Percentiles rank a stretch among this genome's conserved stretches.
Evolutionary conservation across 2,888 invertebrate genomes (phyloP).

Genomic region (Trissoscelio sp.): DNA sequence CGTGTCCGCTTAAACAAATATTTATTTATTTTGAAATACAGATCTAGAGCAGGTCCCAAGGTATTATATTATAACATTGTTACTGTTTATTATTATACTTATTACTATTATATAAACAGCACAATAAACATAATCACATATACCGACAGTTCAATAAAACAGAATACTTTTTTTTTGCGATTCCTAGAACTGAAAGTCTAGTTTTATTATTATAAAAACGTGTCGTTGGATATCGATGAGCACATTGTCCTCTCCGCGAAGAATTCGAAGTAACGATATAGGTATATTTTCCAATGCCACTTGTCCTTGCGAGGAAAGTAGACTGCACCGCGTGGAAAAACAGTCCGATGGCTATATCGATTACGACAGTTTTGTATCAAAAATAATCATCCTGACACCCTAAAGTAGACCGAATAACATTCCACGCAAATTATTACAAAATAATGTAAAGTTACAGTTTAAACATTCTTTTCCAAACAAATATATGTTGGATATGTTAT

Average conservation of each 20-base stretch:
- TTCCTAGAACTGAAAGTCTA: too few species aligned
- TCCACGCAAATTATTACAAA: background rate
- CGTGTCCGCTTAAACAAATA: background rate
- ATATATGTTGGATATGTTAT: conserved; percentile 28
- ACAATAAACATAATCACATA: too few species aligned
- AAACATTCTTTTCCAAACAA: too few species aligned
- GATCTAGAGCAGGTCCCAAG: too few species aligned
- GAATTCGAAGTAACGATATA: background rate
- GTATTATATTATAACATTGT: too few species aligned
- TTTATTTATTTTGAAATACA: background rate
- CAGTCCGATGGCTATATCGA: conserved; percentile 22
- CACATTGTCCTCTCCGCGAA: conserved; percentile 3
- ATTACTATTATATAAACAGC: too few species aligned
- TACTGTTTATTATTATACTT: too few species aligned
- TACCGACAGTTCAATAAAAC: too few species aligned
- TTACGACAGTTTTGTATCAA: background rate
- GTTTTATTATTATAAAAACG: background rate
- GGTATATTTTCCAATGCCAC: conserved; percentile 18
- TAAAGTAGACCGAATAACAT: background rate
- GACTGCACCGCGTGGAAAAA: conserved; percentile 24
- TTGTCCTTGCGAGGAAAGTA: conserved; percentile 29
- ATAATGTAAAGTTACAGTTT: too few species aligned
- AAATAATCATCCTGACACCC: conserved; percentile 6
- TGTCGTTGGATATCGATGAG: conserved; percentile 1
- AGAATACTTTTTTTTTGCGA: too few species aligned